Base-by-base conservation (phyloP, 1,140 invertebrate species). In the Sitobion miscanthi region DNA sequence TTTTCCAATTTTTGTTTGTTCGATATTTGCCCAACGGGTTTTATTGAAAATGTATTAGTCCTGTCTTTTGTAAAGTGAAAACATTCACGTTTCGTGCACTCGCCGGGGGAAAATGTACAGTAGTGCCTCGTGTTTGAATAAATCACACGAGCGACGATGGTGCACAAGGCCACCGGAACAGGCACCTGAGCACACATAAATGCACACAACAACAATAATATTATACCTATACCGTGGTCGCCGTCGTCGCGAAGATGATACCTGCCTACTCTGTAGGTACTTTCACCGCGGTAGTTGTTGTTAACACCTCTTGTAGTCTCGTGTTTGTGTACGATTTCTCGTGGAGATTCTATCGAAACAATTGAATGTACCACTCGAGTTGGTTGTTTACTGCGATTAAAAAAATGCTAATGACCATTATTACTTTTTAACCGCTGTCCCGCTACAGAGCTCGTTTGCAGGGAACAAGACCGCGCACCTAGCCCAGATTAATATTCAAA, bases 1-100 rank as follows among this genome's bases (percentile, higher is more conserved):
- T 89, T 89, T 47, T 89, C 49, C 45, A 35, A 38, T 89, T 89
- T 54, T 11, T 54, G 87, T 52, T 57, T n/a, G 49, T 89, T 49
- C 45, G 23, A 35, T 47, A 4, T 87, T 87, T 21, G 86, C 30
- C 30, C 47, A 21, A 87, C 9, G 35, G 20, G 49, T 25, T 35
- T 9, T 54, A 89, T 89, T 42, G 21, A 25, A 25, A 14, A 35
- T 23, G 20, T 88, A 25, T 52, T 54, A 23, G 21, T 54, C 17
- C 23, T 38, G 2, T 21, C 1, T 52, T 87, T 9, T 35, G 86
- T 20, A 5, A 49, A 87, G 86, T 87, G 86, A 87, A 87, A 87
- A 87, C 49, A 20, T 25, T 57, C 88, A 54, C 20, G 47, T 52
- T 38, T 52, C 11, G 85, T 45, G 1, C n/a, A 35, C 49, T 88